Base-by-base conservation (phyloP, 2,797 vertebrate species). In the Chaenodraco wilsoni region DNA sequence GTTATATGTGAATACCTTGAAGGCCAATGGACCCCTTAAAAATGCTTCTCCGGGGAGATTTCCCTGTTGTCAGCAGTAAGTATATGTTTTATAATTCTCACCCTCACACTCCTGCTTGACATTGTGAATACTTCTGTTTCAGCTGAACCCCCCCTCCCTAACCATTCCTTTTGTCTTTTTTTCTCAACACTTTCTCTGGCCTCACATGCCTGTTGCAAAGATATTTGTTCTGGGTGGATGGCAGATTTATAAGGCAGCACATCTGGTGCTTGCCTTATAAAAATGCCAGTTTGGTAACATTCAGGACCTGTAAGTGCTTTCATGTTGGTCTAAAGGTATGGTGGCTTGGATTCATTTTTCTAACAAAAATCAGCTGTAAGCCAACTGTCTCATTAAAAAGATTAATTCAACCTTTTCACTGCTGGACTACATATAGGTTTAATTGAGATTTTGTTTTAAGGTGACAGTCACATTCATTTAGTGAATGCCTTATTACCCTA, bases 211-310 rank as follows among this genome's bases (percentile, higher is more conserved):
- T 86, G 76, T 16, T 82, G 74, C 77, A 76, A 76, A 89, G 85
- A 83, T 82, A 84, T 72, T 87, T 79, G 67, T 72, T 81, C 58
- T 62, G 59, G 70, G 77, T 60, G 77, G 70, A 84, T 78, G 84
- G 82, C 85, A 91, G 88, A 90, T 94, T 93, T 93, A 92, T 84
- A 83, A 78, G 88, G 78, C 71, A 52, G 85, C 79, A 91, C 91
- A 93, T 93, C 91, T 93, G 93, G 87, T 62, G 69, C 71, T 67
- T 27, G 54, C 71, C 89, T 79, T 86, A 85, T 91, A 92, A 92
- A 94, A 93, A 88, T 84, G 85, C 87, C 90, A 82, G 65, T 86
- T 91, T 84, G 80, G 85, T 90, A 87, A 90, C 85, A 85, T 80
- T 87, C 65, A 72, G 72, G 61, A 80, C 68, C 68, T 51, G 59